Conservation (phyloP, 2,888 invertebrate species). For the Rugalucina vietnamica region DNA sequence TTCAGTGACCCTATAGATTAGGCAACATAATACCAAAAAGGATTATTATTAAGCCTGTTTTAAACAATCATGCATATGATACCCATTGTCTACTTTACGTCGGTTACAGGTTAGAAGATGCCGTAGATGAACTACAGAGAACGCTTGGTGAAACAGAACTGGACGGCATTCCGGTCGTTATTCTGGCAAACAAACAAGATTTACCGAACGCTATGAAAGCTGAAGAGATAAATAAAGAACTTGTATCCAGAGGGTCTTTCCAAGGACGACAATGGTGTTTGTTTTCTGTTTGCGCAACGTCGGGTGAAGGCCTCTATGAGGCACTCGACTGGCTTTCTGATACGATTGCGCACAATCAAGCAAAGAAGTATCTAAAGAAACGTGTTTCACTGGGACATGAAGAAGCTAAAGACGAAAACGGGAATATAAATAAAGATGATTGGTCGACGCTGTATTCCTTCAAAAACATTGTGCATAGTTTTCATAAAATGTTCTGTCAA, state of each 20-base stretch:
- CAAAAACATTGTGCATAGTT: background rate
- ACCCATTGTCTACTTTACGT: background rate
- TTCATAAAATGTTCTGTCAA: background rate
- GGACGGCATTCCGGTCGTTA: slow-evolving; percentile 43
- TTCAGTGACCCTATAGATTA: too few relatives aligned
- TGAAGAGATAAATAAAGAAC: background rate
- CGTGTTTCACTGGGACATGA: background rate
- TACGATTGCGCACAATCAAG: background rate
- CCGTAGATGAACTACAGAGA: slow-evolving; percentile 53
- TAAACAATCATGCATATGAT: background rate
- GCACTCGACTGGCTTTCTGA: slow-evolving; percentile 4
- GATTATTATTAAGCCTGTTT: background rate
- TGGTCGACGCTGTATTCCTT: background rate
- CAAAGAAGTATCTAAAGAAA: background rate
- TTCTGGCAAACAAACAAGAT: slow-evolving; percentile 74
- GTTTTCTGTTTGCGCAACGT: slow-evolving; percentile 5
- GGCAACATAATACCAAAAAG: background rate
- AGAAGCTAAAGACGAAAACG: background rate
- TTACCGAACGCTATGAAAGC: slow-evolving; percentile 48
- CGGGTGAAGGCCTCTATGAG: slow-evolving; percentile 4
- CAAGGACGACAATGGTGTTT: background rate
- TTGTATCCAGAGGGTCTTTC: background rate
- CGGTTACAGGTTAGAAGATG: slow-evolving; percentile 51
- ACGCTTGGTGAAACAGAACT: slow-evolving; percentile 57
- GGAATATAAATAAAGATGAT: background rate